Evolutionary conservation across 1,140 invertebrate species (phyloP), one percentile per base, ranked within the genome.

Genomic region (Drosophila ogumai): DNA sequence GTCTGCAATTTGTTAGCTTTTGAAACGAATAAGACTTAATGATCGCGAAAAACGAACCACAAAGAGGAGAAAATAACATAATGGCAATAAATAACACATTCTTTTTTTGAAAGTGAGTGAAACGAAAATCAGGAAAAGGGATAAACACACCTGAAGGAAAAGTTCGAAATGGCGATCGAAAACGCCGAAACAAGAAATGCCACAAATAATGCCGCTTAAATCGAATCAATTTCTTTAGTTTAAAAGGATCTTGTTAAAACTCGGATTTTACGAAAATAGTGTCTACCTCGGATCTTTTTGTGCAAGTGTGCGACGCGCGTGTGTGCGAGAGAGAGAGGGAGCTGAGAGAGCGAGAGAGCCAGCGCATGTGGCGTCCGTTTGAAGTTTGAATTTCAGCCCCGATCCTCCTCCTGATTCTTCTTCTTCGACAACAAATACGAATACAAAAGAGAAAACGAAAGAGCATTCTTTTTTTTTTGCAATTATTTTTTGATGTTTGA

Each of bases 401-500:
- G 46, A 66, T 52, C 63, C 65, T 68, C 66, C 40, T 44, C 55
- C 55, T 41, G 19, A 25, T 41, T 43, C 22, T 50, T 50, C 47
- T 41, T 41, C 40, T 28, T 15, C 15, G 44, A 46, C 56, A 58
- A 59, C 40, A 32, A 59, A 46, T 46, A n/a, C 57, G 15, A 46
- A 31, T 32, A 32, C 25, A 22, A 19, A 47, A 15, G 57, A 28
- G 34, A 17, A 49, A 28, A 28, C 8, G 15, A 19, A 47, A 46
- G 32, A 58, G 38, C 15, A 36, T 52, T 34, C 15, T 25, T 69
- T 69, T 69, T 69, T 69, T 69, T 69, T 69, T 69, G 32, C 12
- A 31, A 52, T n/a, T 69, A 55, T 69, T 68, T 69, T 67, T 69
- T 69, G 22, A 32, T 69, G 66, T 69, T 69, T n/a, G 13, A 43